Evolutionary conservation across 2,797 vertebrate genomes (phyloP).

Genomic region (Pampus argenteus): DNA sequence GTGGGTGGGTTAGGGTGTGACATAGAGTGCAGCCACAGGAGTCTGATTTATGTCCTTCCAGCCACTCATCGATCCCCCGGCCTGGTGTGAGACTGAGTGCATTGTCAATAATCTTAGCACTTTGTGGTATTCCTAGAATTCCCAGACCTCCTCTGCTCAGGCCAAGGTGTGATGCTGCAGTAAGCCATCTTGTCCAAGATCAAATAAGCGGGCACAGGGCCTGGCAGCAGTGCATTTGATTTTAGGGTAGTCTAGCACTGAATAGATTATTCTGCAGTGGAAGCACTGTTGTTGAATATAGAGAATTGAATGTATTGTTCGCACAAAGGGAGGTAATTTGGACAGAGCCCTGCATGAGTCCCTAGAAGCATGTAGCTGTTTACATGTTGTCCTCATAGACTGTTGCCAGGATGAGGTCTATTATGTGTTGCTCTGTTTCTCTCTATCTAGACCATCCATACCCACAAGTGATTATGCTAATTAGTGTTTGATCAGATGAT

Average conservation of each 20-base stretch:
- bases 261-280: conserved; percentile 55
- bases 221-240: conserved; percentile 65
- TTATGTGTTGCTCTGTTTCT: conserved; percentile 82
- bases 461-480: conserved; percentile 94
- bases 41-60: conserved; percentile 82
- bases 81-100: conserved; percentile 80
- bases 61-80: conserved; percentile 73
- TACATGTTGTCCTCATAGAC: conserved; percentile 82
- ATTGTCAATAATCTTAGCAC: conserved; percentile 83
- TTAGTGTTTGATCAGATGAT: conserved; percentile 97
- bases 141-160: conserved; percentile 64
- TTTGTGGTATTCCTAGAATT: conserved; percentile 84
- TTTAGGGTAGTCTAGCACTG: conserved; percentile 34
- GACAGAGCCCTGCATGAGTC: conserved; percentile 60
- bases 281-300: conserved; percentile 42
- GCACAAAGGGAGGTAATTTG: conserved; percentile 62
- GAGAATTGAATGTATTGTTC: conserved; percentile 53
- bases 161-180: conserved; percentile 72
- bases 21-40: conserved; percentile 70
- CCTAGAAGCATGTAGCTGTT: conserved; percentile 76
- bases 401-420: conserved; percentile 84
- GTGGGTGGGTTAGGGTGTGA: conserved; percentile 72
- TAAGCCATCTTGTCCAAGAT: conserved; percentile 74
- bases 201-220: conserved; percentile 62
- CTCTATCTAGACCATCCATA: conserved; percentile 83